Conservation (phyloP, 1,140 invertebrate species). For the Hormaphis cornu region DNA sequence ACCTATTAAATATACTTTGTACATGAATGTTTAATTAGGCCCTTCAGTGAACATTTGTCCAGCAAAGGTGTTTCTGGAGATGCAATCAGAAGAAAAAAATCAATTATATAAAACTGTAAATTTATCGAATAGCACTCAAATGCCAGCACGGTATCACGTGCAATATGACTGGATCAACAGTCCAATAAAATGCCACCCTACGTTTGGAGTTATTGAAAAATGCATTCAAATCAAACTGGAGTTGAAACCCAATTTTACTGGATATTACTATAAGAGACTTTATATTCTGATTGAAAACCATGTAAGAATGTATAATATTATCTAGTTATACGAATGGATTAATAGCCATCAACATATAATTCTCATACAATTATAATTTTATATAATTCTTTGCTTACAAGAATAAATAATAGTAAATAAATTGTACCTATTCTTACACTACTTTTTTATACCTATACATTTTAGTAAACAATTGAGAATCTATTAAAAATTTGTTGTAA, state of each 20-base stretch:
- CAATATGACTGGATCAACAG: background rate
- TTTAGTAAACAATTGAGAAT: no score
- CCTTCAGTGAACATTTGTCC: conserved; percentile 4
- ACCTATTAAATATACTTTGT: background rate
- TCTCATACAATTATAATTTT: no score
- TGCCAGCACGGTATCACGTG: background rate
- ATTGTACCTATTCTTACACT: no score
- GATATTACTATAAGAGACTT: conserved; percentile 15
- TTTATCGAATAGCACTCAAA: background rate
- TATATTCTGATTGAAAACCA: background rate
- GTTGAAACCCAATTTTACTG: background rate
- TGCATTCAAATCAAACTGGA: background rate
- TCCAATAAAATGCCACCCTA: background rate
- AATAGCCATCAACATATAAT: no score
- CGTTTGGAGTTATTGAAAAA: background rate
- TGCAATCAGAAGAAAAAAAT: background rate
- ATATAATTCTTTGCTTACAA: no score
- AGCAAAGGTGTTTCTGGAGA: background rate
- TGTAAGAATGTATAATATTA: background rate
- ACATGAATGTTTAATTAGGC: background rate
- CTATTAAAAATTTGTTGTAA: no score
- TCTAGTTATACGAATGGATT: no score
- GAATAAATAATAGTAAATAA: no score
- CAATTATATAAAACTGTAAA: background rate
- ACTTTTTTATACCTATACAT: no score